Conservation (phyloP, 2,888 invertebrate species). For the Rhagonycha fulva region DNA sequence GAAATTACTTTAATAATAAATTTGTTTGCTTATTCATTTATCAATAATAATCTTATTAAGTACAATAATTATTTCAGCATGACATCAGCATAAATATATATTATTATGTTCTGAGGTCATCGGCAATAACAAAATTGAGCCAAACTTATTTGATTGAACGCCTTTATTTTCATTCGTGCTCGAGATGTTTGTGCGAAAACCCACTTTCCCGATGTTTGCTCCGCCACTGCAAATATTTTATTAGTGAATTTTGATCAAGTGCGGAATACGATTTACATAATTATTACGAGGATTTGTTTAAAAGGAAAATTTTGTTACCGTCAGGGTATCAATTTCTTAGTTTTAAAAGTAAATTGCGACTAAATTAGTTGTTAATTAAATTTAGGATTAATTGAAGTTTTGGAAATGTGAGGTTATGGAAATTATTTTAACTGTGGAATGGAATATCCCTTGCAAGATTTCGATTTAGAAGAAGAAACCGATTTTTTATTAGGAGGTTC, state of each 20-base stretch:
- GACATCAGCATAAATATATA: not conserved
- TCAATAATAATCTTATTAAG: not conserved
- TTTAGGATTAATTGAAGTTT: not conserved
- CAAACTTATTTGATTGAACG: not conserved
- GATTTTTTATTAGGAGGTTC: constrained; percentile 52
- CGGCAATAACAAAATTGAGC: not conserved
- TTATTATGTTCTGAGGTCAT: not conserved
- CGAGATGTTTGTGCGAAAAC: not conserved
- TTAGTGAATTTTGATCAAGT: not conserved
- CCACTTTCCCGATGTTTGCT: not conserved
- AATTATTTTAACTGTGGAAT: constrained; percentile 37
- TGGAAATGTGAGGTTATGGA: constrained; percentile 27
- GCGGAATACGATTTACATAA: not conserved
- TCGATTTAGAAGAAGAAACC: constrained; percentile 54
- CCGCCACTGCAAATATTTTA: not conserved
- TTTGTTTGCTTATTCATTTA: not conserved
- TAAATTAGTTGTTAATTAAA: not conserved
- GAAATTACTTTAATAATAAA: not conserved
- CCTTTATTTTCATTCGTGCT: not conserved
- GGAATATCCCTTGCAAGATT: constrained; percentile 57
- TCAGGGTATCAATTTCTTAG: not conserved
- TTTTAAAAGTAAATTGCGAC: not conserved
- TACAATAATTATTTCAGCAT: not conserved
- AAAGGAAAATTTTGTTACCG: not conserved
- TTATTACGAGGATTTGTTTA: not conserved